Evolutionary conservation across 1,140 invertebrate genomes (phyloP).

Genomic region (Trichomalopsis sarcophagae): DNA sequence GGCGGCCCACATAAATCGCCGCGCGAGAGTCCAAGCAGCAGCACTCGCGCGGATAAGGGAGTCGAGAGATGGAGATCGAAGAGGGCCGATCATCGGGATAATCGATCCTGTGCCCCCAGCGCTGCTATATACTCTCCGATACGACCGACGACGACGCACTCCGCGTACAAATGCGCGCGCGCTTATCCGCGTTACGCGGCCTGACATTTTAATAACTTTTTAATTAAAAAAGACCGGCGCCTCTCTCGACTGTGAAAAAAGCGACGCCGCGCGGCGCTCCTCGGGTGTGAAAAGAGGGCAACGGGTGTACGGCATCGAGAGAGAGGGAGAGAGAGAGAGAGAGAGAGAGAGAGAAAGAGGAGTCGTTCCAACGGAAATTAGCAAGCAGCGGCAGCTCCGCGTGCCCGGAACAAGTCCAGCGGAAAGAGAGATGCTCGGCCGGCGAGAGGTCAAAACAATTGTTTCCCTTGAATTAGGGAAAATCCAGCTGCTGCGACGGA

Average conservation of each 20-base stretch:
- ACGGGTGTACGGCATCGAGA: not conserved
- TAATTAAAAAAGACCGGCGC: not conserved
- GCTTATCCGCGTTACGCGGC: not conserved
- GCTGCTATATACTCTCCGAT: no score
- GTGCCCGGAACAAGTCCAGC: not conserved
- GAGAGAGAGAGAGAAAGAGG: no score
- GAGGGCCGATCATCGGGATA: not conserved
- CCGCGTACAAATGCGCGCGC: not conserved
- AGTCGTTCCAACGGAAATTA: conserved; percentile 5
- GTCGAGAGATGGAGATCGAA: not conserved
- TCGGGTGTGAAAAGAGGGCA: not conserved
- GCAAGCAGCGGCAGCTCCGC: not conserved
- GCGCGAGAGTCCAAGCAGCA: no score
- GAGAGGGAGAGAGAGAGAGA: no score
- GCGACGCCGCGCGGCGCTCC: no score
- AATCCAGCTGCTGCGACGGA: conserved; percentile 46
- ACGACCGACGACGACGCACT: no score
- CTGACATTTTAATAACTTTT: not conserved
- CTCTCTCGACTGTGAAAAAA: not conserved
- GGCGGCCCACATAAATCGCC: conserved; percentile 28
- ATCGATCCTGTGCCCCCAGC: not conserved
- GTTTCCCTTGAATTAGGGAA: conserved; percentile 52
- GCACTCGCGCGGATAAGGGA: not conserved
- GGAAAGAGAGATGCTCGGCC: not conserved
- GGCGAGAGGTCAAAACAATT: conserved; percentile 43